Percentiles rank a stretch among this genome's conserved stretches.
Evolutionary conservation across 2,888 invertebrate genomes (phyloP).

Genomic region (Monopis laevigella): DNA sequence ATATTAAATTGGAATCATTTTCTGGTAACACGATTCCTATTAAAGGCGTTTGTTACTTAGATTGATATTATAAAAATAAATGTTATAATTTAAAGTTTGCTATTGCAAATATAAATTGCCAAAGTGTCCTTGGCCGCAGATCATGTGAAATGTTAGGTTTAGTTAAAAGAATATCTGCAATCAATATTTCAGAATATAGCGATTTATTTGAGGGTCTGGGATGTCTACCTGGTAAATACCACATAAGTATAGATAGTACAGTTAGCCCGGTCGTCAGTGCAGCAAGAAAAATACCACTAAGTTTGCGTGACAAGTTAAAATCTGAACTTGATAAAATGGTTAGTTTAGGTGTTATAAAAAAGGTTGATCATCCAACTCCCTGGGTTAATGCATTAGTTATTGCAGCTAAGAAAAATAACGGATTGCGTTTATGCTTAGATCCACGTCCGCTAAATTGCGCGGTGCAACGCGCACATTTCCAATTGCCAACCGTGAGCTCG

Average conservation of each 20-base stretch:
- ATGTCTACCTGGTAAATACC: conserved; percentile 14
- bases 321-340: conserved; percentile 13
- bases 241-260: conserved; percentile 10
- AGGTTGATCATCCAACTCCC: conserved; percentile 18
- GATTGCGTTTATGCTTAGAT: conserved; percentile 17
- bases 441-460: conserved; percentile 14
- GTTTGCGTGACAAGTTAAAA: conserved; percentile 12
- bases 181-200: conserved; percentile 10
- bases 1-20: no score
- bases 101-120: conserved; percentile 11
- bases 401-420: conserved; percentile 19
- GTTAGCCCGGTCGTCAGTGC: conserved; percentile 12
- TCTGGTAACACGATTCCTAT: conserved; percentile 15
- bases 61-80: conserved; percentile 13
- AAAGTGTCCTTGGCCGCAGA: conserved; percentile 15
- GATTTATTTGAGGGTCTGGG: conserved; percentile 18
- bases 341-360: conserved; percentile 19
- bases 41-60: conserved; percentile 5
- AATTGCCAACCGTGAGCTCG: conserved; percentile 20
- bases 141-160: conserved; percentile 11
- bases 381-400: conserved; percentile 21
- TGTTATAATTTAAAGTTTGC: conserved; percentile 13
- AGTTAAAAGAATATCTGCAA: conserved; percentile 10
- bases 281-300: conserved; percentile 14
- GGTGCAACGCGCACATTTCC: conserved; percentile 13